Conservation (phyloP, 2,113 vertebrate species). For the Lamprotornis superbus region DNA sequence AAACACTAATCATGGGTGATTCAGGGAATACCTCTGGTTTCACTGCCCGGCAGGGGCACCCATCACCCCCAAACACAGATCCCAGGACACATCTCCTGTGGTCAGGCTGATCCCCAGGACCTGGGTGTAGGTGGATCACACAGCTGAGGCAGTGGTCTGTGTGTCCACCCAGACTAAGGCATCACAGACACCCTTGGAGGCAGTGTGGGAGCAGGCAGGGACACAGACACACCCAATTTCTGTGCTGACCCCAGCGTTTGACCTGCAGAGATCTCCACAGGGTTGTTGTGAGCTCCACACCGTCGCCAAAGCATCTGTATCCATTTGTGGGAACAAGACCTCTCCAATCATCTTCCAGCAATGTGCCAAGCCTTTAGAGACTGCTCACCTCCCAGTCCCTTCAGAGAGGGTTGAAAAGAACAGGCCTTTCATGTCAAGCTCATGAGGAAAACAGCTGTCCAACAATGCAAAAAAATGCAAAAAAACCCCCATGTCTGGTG, state of each 20-base stretch:
- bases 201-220: not conserved
- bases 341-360: not conserved
- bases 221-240: not conserved
- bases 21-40: not conserved
- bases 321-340: not conserved
- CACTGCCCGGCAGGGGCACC: not conserved
- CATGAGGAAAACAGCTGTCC: not conserved
- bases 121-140: not conserved
- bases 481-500: not conserved
- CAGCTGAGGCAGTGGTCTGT: not conserved
- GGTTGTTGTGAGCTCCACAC: too few relatives aligned
- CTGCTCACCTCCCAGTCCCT: not conserved
- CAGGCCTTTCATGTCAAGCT: not conserved
- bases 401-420: not conserved
- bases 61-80: fast-evolving
- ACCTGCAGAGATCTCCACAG: fast-evolving
- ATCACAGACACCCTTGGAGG: fast-evolving
- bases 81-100: fast-evolving
- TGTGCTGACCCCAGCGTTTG: not conserved
- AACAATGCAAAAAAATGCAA: not conserved
- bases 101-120: fast-evolving
- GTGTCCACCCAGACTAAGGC: not conserved
- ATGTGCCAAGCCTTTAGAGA: not conserved
- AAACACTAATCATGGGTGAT: not conserved
- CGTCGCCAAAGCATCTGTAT: not conserved